Evolutionary conservation across 2,888 invertebrate genomes (phyloP).

Genomic region (Microctonus aethiopoides): DNA sequence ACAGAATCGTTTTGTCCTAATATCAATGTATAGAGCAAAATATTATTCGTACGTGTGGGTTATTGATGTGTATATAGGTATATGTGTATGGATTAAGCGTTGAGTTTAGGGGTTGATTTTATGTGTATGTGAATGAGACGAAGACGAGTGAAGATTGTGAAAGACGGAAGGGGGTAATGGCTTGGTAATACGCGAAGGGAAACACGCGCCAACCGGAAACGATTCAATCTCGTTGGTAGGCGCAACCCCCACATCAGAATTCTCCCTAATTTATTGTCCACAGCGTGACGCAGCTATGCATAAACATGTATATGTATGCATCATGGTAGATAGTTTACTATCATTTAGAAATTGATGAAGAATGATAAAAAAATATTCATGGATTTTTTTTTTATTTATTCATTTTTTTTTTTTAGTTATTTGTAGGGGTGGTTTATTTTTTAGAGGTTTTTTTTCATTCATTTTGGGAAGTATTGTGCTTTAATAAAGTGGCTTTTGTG

Average conservation of each 20-base stretch:
- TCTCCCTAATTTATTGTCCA: slow-evolving; percentile 61
- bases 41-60: not conserved
- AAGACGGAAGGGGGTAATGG: slow-evolving; percentile 57
- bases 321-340: not conserved
- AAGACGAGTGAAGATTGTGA: slow-evolving; percentile 22
- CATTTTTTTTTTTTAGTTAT: too few relatives aligned
- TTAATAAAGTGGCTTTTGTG: too few relatives aligned
- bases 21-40: not conserved
- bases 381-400: too few relatives aligned
- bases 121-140: not conserved
- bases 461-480: too few relatives aligned
- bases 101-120: not conserved
- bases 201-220: slow-evolving; percentile 63
- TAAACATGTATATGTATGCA: slow-evolving; percentile 7
- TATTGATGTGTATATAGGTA: not conserved
- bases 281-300: slow-evolving; percentile 55
- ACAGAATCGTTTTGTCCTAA: not conserved
- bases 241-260: slow-evolving; percentile 34
- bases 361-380: not conserved
- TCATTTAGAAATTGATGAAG: not conserved
- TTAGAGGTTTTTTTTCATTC: too few relatives aligned
- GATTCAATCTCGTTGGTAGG: slow-evolving; percentile 58
- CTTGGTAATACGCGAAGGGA: slow-evolving; percentile 60
- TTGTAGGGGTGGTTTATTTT: too few relatives aligned
- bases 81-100: too few relatives aligned